Percentiles rank a stretch among this genome's conserved stretches.
Conservation (phyloP, 2,888 invertebrate genomes). For the Pecten maximus region DNA sequence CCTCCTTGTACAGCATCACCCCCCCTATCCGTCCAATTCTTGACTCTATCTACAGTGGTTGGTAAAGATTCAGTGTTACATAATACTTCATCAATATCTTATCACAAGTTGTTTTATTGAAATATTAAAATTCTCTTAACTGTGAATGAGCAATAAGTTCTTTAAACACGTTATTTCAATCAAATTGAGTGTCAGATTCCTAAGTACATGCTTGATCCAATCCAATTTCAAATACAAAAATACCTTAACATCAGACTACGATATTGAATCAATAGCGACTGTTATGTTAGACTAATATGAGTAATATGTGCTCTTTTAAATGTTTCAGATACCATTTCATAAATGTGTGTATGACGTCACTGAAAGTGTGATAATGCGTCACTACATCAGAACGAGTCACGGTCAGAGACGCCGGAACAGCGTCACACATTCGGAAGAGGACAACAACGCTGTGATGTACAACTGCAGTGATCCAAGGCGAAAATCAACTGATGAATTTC, state of each 20-base stretch:
- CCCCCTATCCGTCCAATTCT: too few relatives aligned
- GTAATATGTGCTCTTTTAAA: background rate
- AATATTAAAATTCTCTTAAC: too few relatives aligned
- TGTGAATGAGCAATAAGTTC: background rate
- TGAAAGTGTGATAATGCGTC: background rate
- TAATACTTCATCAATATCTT: background rate
- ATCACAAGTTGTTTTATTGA: background rate
- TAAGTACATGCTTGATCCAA: too few relatives aligned
- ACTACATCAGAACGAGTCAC: constrained; percentile 22
- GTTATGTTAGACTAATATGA: background rate
- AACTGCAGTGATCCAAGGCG: background rate
- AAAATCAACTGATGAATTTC: constrained; percentile 7
- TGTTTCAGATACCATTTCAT: too few relatives aligned
- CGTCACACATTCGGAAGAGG: background rate
- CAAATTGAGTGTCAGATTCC: background rate
- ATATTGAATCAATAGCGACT: too few relatives aligned
- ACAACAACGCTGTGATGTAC: background rate
- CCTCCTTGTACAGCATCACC: too few relatives aligned
- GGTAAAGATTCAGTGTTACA: background rate
- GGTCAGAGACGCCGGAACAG: background rate
- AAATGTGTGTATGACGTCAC: background rate
- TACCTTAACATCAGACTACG: too few relatives aligned
- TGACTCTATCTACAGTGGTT: too few relatives aligned
- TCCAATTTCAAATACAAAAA: background rate
- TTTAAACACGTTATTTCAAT: background rate